Percentiles rank a stretch among this genome's conserved stretches.
Conservation (phyloP, 2,888 invertebrate species). For the Stratiomys singularior region DNA sequence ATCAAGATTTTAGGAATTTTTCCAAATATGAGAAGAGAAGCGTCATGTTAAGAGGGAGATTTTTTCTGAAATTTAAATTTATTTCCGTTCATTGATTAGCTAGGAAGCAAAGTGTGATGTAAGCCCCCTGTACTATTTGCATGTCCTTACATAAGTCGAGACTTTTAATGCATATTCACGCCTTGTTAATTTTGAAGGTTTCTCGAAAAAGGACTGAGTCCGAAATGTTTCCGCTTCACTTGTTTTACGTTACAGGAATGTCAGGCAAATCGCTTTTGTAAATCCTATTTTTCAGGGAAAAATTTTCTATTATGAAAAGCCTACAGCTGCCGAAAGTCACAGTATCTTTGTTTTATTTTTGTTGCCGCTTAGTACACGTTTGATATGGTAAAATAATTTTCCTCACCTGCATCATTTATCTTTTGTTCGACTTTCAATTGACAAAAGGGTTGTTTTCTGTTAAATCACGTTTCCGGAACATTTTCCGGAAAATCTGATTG, state of each 20-base stretch:
- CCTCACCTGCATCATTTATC: slow-evolving; percentile 25
- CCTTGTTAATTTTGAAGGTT: slow-evolving; percentile 51
- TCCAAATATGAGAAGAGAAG: slow-evolving; percentile 46
- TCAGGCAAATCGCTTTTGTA: slow-evolving; percentile 47
- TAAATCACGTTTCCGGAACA: slow-evolving; percentile 44
- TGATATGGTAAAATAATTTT: too few species aligned
- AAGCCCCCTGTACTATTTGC: slow-evolving; percentile 8
- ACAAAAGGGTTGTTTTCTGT: slow-evolving; percentile 39
- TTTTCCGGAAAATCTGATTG: slow-evolving; percentile 35
- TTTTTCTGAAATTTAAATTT: slow-evolving; percentile 10
- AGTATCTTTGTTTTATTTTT: not conserved
- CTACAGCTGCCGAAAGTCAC: not conserved
- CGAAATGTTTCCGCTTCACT: slow-evolving; percentile 50
- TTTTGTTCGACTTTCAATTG: slow-evolving; percentile 2
- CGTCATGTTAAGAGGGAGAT: slow-evolving; percentile 8
- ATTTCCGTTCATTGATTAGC: not conserved
- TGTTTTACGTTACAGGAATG: slow-evolving; percentile 50
- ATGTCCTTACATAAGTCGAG: slow-evolving; percentile 8
- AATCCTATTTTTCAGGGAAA: not conserved
- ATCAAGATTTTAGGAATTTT: slow-evolving; percentile 40
- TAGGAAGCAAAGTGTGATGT: not conserved
- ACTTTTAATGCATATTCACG: slow-evolving; percentile 47
- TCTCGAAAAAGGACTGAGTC: slow-evolving; percentile 9
- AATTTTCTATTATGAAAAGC: not conserved
- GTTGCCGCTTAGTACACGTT: too few species aligned